These are phyloP conservation scores for Epinephelus coioides DNA, from an alignment of 2,797 vertebrate species.

Conservation along the genomic window DNA sequence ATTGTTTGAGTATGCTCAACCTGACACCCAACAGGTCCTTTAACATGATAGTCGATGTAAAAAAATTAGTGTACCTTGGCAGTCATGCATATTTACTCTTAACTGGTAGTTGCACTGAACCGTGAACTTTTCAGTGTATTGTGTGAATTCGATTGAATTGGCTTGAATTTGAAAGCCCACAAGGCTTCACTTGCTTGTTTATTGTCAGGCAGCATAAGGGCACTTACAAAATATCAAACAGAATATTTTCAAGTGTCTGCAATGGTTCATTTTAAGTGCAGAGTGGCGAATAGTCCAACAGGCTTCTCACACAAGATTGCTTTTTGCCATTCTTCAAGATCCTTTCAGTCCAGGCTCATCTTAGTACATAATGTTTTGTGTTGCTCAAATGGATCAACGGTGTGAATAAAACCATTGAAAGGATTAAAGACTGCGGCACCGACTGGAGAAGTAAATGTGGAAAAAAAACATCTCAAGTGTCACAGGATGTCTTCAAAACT, in stretches of 20 bases:
- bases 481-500: slow-evolving; percentile 34
- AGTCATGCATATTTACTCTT: neutral
- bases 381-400: neutral
- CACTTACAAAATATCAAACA: slow-evolving; percentile 30
- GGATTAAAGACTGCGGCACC: neutral
- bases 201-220: slow-evolving; percentile 28
- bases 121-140: neutral
- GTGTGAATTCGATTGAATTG: slow-evolving; percentile 14
- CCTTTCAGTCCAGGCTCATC: neutral
- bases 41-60: neutral
- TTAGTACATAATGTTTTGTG: neutral
- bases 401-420: neutral
- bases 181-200: slow-evolving; percentile 18
- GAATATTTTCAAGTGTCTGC: slow-evolving; percentile 17
- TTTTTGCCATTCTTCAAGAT: slow-evolving; percentile 4
- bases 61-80: neutral
- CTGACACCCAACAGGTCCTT: slow-evolving; percentile 19
- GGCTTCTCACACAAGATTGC: slow-evolving; percentile 2
- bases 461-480: slow-evolving; percentile 12
- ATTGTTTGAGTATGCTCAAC: slow-evolving; percentile 1
- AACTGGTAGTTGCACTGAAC: too few relatives aligned
- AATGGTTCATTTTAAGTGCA: fast-evolving
- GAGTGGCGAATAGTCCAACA: neutral
- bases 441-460: neutral
- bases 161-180: neutral